These are phyloP conservation scores for Ditylenchus weischeri DNA, from an alignment of 2,888 invertebrate species.

Conservation along the genomic window DNA sequence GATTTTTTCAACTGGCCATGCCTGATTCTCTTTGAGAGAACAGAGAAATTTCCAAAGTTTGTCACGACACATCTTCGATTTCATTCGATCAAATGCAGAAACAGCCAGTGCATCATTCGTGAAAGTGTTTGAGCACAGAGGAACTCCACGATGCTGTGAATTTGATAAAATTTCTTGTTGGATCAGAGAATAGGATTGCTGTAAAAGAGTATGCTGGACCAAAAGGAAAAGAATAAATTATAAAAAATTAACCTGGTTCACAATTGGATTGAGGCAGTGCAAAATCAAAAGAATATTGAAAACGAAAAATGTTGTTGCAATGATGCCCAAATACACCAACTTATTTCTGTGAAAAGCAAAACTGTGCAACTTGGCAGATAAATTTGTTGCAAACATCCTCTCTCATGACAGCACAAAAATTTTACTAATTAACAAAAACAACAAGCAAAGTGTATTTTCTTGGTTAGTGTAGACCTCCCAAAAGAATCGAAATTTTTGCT, in stretches of 20 bases:
- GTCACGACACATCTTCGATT: conserved; percentile 35
- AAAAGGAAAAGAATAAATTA: no score
- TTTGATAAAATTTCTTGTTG: neutral
- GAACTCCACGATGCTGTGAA: neutral
- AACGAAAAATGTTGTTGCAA: conserved; percentile 1
- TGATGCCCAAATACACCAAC: neutral
- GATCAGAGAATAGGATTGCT: no score
- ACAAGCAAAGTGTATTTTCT: neutral
- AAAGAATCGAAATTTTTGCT: neutral
- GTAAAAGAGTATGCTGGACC: no score
- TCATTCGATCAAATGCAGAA: conserved; percentile 43
- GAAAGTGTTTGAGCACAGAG: neutral
- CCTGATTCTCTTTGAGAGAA: conserved; percentile 14
- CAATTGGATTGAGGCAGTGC: neutral
- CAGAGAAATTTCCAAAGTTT: conserved; percentile 34
- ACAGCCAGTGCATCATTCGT: conserved; percentile 33
- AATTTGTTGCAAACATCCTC: neutral
- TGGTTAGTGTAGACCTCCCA: neutral
- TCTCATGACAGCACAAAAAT: neutral
- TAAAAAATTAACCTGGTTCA: no score
- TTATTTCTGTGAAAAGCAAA: neutral
- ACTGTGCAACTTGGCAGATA: neutral
- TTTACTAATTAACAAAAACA: no score
- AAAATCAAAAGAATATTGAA: conserved; percentile 1
- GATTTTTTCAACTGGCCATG: conserved; percentile 36